Conservation (phyloP, 2,888 invertebrate species). For the Apamea crenata region DNA sequence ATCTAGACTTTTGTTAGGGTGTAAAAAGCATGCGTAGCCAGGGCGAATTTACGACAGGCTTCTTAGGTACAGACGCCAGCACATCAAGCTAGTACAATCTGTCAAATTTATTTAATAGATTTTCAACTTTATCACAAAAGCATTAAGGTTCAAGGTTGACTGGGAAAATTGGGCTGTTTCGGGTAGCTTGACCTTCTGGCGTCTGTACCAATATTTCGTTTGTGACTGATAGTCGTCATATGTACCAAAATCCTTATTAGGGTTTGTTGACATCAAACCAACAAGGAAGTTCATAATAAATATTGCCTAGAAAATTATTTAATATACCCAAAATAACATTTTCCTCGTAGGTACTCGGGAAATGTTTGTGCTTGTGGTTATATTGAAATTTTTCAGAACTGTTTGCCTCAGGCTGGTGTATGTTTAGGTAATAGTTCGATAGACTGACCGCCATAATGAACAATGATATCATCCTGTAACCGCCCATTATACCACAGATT, state of each 20-base stretch:
- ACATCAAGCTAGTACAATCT: no score
- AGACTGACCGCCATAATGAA: background rate
- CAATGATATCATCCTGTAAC: constrained; percentile 23
- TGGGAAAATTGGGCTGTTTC: no score
- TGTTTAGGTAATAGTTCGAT: background rate
- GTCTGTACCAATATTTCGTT: background rate
- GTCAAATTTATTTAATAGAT: no score
- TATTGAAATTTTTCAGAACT: background rate
- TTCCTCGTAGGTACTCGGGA: background rate
- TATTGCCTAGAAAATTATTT: background rate
- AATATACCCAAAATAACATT: background rate
- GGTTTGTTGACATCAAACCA: constrained; percentile 1
- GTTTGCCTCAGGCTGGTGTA: background rate
- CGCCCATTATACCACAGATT: constrained; percentile 27
- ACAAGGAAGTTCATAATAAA: background rate
- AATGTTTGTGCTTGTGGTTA: background rate
- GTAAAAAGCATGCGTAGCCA: background rate
- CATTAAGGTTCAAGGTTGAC: no score
- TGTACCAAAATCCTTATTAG: background rate
- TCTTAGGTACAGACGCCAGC: background rate
- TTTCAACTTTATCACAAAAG: no score
- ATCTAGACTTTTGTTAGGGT: background rate
- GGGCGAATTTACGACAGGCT: background rate
- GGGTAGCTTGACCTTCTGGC: no score
- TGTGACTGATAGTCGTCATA: background rate